Evolutionary conservation across 1,140 invertebrate species (phyloP).

Genomic region (Heliconius himera): DNA sequence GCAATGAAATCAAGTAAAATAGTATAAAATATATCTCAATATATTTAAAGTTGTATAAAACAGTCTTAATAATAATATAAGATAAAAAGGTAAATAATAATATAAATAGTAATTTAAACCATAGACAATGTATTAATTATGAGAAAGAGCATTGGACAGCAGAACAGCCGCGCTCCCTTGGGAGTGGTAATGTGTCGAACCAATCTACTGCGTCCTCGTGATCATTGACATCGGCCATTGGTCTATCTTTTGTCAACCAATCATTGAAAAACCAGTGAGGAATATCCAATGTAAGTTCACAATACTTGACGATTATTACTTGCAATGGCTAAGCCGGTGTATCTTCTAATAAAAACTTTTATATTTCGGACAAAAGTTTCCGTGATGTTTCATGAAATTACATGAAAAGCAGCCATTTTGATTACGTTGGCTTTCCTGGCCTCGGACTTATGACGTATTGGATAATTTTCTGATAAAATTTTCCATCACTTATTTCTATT

Average conservation of each 20-base stretch:
- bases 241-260: constrained; percentile 82
- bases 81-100: not conserved
- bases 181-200: constrained; percentile 80
- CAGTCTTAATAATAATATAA: not conserved
- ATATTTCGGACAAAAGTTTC: constrained; percentile 44
- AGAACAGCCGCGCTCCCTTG: constrained; percentile 64
- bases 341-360: constrained; percentile 51
- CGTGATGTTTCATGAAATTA: constrained; percentile 57
- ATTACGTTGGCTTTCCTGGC: constrained; percentile 66
- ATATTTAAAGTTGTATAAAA: not conserved
- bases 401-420: constrained; percentile 78
- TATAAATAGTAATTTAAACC: constrained; percentile 36
- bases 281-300: constrained; percentile 79
- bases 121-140: constrained; percentile 71
- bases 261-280: constrained; percentile 81
- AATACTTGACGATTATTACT: constrained; percentile 65
- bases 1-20: not conserved
- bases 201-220: constrained; percentile 80
- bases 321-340: constrained; percentile 51
- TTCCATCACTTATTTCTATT: constrained; percentile 12
- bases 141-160: constrained; percentile 69
- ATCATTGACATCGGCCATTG: constrained; percentile 81
- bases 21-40: not conserved
- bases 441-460: constrained; percentile 63
- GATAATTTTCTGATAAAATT: constrained; percentile 48